Conservation (phyloP, 2,113 vertebrate species). For the Myiagra hebetior region DNA sequence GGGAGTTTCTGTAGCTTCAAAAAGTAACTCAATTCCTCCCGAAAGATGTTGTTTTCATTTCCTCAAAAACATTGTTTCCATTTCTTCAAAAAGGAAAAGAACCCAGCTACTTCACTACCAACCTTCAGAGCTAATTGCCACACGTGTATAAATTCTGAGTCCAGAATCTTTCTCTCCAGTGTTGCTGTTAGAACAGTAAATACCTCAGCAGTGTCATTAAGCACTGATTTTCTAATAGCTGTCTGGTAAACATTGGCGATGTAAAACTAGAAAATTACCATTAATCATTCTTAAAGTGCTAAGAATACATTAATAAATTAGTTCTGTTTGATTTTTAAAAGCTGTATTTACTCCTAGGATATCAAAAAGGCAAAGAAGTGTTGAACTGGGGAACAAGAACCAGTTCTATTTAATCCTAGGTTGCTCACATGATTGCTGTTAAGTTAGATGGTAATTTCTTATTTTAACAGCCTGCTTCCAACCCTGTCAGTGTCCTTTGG, state of each 20-base stretch:
- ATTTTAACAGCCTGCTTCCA: neutral
- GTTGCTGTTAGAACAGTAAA: neutral
- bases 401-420: neutral
- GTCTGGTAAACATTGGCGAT: neutral
- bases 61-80: neutral
- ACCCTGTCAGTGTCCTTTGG: neutral
- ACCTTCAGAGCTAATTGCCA: neutral
- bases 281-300: neutral
- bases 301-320: neutral
- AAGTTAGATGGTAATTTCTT: neutral
- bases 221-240: constrained; percentile 7
- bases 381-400: neutral
- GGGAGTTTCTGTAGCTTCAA: neutral
- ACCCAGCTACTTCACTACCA: neutral
- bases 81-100: neutral
- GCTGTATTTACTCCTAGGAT: neutral
- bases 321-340: neutral
- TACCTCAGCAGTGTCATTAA: neutral
- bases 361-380: neutral
- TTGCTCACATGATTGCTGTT: neutral
- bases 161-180: neutral
- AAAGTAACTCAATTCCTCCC: neutral
- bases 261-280: neutral
- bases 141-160: neutral
- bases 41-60: neutral